Evolutionary conservation across 1,140 invertebrate species (phyloP).

Genomic region (Leptopilina clavipes): DNA sequence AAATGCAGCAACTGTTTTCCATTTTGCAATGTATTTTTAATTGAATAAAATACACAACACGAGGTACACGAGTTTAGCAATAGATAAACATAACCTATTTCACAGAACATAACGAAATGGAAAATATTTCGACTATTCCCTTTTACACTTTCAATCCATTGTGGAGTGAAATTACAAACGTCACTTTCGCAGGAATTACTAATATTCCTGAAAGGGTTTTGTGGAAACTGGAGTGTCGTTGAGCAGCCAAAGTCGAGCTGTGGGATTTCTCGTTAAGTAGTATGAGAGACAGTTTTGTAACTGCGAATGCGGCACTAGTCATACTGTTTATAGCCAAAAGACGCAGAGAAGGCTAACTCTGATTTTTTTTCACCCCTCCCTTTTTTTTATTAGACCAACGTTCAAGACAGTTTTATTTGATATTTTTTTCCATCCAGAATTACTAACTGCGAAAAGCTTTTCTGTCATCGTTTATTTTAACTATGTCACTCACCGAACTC

Average conservation of each 20-base stretch:
- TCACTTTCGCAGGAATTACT: conserved; percentile 13
- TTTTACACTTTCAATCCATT: conserved; percentile 13
- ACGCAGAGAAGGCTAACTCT: background rate
- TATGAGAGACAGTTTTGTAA: conserved; percentile 2
- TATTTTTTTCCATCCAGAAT: background rate
- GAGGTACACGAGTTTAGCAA: no score
- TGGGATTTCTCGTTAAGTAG: conserved; percentile 24
- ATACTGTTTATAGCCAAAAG: background rate
- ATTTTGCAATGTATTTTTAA: no score
- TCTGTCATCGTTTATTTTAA: conserved; percentile 15
- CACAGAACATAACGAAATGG: no score
- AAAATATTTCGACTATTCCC: background rate
- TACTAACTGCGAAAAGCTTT: background rate
- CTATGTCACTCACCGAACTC: background rate
- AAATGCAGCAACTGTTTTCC: no score
- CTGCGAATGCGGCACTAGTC: no score
- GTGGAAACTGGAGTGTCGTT: conserved; percentile 3
- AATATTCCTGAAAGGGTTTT: conserved; percentile 6
- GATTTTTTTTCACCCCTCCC: background rate
- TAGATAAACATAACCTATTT: no score
- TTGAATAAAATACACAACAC: no score
- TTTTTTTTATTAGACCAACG: background rate
- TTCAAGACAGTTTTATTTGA: conserved; percentile 15
- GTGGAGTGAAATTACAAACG: background rate
- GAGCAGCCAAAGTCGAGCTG: background rate